phyloP scores from a whole-genome alignment of 2,797 vertebrate species.

The Muraenolepis orangiensis region DNA sequence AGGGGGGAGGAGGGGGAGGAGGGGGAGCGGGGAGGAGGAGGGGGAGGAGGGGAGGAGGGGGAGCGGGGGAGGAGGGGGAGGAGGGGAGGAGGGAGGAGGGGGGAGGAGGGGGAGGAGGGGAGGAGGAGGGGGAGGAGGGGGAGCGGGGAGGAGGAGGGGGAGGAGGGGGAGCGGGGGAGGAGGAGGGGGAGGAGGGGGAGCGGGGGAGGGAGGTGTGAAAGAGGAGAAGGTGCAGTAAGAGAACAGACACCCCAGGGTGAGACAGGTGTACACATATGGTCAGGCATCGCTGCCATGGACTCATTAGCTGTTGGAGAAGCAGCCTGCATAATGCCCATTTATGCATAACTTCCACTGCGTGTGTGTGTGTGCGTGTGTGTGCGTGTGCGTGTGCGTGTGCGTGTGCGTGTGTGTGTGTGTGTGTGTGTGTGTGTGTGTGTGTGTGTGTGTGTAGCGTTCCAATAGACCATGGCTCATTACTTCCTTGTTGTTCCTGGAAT shows the following conservation, averaged over 20 bases:
- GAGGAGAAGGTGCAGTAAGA: not conserved
- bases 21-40: not conserved
- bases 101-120: too few species aligned
- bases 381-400: not conserved
- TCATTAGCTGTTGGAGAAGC: conserved; percentile 27
- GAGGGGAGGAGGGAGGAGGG: not conserved
- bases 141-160: not conserved
- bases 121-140: not conserved
- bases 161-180: too few species aligned
- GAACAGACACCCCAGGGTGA: conserved; percentile 5
- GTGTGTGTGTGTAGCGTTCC: conserved; percentile 33
- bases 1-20: too few species aligned
- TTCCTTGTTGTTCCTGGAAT: conserved; percentile 45
- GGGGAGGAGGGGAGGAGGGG: not conserved
- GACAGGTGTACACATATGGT: conserved; percentile 26
- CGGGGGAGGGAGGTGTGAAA: not conserved
- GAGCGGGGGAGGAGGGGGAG: not conserved
- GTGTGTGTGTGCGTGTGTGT: conserved; percentile 8
- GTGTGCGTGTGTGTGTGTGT: not conserved
- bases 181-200: not conserved
- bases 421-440: conserved; percentile 5
- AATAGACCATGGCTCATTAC: conserved; percentile 41
- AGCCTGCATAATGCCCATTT: conserved; percentile 11
- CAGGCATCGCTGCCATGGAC: conserved; percentile 31
- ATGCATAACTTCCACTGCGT: conserved; percentile 7